Base-by-base conservation (phyloP, 1,140 invertebrate genomes). In the Drosophila azteca region DNA sequence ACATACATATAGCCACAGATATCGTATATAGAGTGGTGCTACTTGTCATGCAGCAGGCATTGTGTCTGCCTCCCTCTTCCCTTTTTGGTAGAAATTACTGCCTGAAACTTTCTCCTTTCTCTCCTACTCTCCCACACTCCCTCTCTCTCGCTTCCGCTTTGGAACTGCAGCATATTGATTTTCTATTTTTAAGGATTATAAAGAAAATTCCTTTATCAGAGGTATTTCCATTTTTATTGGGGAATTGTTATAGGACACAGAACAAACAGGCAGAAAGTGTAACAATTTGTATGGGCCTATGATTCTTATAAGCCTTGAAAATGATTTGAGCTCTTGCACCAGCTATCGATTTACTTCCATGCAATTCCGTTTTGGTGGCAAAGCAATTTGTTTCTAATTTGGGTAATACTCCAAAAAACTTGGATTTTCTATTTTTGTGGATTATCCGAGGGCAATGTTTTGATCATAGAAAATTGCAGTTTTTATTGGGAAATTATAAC, bases 81-180 rank as follows among this genome's bases (percentile, higher is more conserved):
- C 63, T 57, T 75, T 64, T 64, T 59, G 60, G 63, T 44, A 49
- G 62, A 67, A 82, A 66, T 83, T 69, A 75, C 60, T 45, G 13
- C 41, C 48, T 31, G 35, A 49, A 70, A 49, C 50, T 46, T 17
- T 52, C 35, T 45, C n/a, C 35, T 2, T 22, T 22, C 5, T 57
- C 4, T 15, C 54, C 1, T 20, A 20, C 17, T 7, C 54, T 29
- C 29, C 7, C 31, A 22, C 29, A n/a, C n/a, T n/a, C n/a, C 29
- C 15, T 8, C 31, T 39, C 29, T 13, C 22, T 8, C 29, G 3
- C 59, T 63, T 61, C 73, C 45, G 44, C 31, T 22, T 6, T 51
- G 51, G 11, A 44, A 53, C 39, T 84, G 80, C 80, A 85, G 80
- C 77, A 84, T 84, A 84, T 84, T 84, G 80, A 84, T 83, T 83